phyloP scores from a whole-genome alignment of 2,888 invertebrate genomes.

The Pheosia tremula region DNA sequence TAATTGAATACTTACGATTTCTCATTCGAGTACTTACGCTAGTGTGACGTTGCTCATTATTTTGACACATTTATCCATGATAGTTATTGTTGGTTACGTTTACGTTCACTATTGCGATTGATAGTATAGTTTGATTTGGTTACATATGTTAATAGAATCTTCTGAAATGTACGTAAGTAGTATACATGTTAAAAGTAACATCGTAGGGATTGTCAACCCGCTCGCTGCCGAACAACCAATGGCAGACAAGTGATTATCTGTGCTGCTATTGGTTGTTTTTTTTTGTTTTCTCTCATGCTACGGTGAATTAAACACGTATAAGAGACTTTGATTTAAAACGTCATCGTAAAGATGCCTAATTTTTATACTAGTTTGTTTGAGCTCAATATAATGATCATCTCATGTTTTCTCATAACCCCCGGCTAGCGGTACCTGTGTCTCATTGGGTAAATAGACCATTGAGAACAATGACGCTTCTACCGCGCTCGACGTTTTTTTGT shows the following conservation, averaged over 20 bases:
- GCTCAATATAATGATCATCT: conserved; percentile 14
- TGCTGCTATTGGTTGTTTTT: too few species aligned
- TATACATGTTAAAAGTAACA: too few species aligned
- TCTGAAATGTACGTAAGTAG: too few species aligned
- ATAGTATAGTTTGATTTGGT: not conserved
- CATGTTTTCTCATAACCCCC: conserved; percentile 29
- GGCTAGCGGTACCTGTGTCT: conserved; percentile 56
- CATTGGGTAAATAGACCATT: conserved; percentile 73
- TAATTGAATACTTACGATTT: conserved; percentile 33
- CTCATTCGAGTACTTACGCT: conserved; percentile 12
- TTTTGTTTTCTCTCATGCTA: too few species aligned
- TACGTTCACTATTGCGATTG: not conserved
- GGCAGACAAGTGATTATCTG: too few species aligned
- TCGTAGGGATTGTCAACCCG: too few species aligned
- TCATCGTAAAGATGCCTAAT: too few species aligned
- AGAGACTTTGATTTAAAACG: too few species aligned
- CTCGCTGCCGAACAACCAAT: too few species aligned
- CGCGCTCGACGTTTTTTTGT: conserved; percentile 51
- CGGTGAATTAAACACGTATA: too few species aligned
- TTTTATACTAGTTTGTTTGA: not conserved
- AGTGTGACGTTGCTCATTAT: not conserved
- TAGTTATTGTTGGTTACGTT: not conserved
- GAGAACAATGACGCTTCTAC: conserved; percentile 73
- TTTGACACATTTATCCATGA: not conserved
- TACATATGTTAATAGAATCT: too few species aligned